Evolutionary conservation across 2,888 invertebrate genomes (phyloP), one percentile per base, ranked within the genome.

Genomic region (Spodoptera exigua): DNA sequence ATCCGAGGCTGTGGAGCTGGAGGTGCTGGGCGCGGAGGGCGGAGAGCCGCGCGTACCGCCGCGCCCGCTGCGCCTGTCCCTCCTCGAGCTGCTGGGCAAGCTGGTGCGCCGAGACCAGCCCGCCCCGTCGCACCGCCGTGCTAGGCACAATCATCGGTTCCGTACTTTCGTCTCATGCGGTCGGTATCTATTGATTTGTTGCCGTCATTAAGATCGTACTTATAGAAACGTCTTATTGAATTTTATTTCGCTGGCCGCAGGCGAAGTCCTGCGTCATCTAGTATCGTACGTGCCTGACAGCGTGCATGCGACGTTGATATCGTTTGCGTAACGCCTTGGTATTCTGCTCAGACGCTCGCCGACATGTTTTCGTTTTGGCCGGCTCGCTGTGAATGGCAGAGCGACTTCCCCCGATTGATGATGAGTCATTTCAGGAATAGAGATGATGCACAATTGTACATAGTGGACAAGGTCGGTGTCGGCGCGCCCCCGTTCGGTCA

Each of bases 21-120:
- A 97, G 96, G 87, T 93, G 89, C 97, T 97, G 96, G 97, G 96
- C 74, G 97, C 96, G 59, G 97, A 96, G 95, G 96, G 96, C 95
- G 96, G 88, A 94, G 96, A 86, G 96, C 66, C 96, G 95, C 96
- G 96, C 95, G 76, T 95, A 95, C 71, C 96, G 95, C 87, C 96
- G 96, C 88, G 96, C 95, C 86, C 96, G 94, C 95, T 96, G 80
- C 95, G 96, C 78, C 95, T 96, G 85, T 96, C 96, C 70, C 94
- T 96, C 82, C 94, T 96, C 79, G 95, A 95, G 68, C 95, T 96
- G 80, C 93, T 96, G 75, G 95, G 95, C 78, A 96, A 96, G 87
- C 91, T 96, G 84, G 95, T 95, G 83, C 89, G 95, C 76, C 89
- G 94, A 84, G 87, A 93, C 86, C 88, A 92, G 87, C 84, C 93